These are phyloP conservation scores for Leptinotarsa lineolata DNA, from an alignment of 1,140 invertebrate species.

Conservation along the genomic window DNA sequence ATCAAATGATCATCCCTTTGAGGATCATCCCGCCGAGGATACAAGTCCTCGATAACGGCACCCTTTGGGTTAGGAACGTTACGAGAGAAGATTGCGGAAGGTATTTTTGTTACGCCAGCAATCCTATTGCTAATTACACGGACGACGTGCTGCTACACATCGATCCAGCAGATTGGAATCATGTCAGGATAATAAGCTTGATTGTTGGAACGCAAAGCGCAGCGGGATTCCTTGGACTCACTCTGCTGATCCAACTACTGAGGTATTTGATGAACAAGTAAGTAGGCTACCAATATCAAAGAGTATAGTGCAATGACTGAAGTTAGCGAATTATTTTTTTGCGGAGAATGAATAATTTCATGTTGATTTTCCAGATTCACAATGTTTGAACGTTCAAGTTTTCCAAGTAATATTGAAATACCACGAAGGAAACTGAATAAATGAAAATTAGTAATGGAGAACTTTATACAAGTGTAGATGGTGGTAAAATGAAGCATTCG, in stretches of 20 bases:
- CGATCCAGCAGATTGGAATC: conserved; percentile 79
- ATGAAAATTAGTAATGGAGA: too few relatives aligned
- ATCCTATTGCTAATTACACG: conserved; percentile 78
- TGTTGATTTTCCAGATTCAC: too few relatives aligned
- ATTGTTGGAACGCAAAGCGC: conserved; percentile 79
- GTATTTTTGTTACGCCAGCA: conserved; percentile 85
- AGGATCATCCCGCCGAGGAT: conserved; percentile 60
- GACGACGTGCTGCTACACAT: conserved; percentile 74
- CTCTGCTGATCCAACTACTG: conserved; percentile 76
- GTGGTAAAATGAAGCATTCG: too few relatives aligned
- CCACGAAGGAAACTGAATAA: too few relatives aligned
- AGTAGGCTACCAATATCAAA: conserved; percentile 48
- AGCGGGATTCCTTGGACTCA: conserved; percentile 76
- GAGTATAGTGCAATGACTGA: too few relatives aligned
- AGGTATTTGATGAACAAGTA: conserved; percentile 73
- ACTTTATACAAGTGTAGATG: too few relatives aligned
- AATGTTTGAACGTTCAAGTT: too few relatives aligned
- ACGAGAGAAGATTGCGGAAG: conserved; percentile 80
- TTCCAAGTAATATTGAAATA: too few relatives aligned
- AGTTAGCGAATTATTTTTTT: too few relatives aligned
- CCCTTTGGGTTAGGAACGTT: conserved; percentile 61
- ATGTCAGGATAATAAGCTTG: conserved; percentile 82
- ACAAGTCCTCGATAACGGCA: conserved; percentile 61
- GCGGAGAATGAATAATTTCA: too few relatives aligned
- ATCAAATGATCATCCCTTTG: conserved; percentile 58